Base-by-base conservation (phyloP, 2,888 invertebrate species). In the Sepiola atlantica region DNA sequence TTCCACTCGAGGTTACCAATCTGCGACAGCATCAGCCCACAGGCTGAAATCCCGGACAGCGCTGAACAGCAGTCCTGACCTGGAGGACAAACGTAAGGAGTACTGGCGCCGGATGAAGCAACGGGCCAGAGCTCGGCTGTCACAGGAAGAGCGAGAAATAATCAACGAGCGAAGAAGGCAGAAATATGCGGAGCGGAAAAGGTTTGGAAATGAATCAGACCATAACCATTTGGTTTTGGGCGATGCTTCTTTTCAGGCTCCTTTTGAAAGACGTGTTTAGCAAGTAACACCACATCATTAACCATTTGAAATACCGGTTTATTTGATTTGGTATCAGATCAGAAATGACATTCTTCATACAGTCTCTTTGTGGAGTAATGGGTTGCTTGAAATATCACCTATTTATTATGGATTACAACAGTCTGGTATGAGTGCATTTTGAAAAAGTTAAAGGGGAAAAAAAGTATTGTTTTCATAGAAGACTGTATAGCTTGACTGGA, bases 21-120 rank as follows among this genome's bases (percentile, higher is more conserved):
- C 77, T n/a, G 24, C 21, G n/a, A 16, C 16, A 32, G 2, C 77
- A 0, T n/a, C 77, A 16, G 77, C n/a, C 16, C n/a, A 77, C 77
- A 77, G n/a, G n/a, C n/a, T 77, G 32, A 77, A 77, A 77, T 77
- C 77, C n/a, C n/a, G n/a, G 32, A 16, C 77, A 77, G 77, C 77
- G 4, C 77, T n/a, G 14, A n/a, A 14, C 4, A n/a, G n/a, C 14
- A n/a, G 18, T n/a, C 18, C n/a, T 77, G 77, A 77, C 18, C 32
- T 77, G n/a, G 77, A 77, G n/a, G 77, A 77, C n/a, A 77, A 77
- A 77, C 77, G 77, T 18, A 77, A 77, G 16, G 77, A 77, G 77
- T 77, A 77, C 21, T 77, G 77, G 77, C 77, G 77, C 32, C 77
- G 77, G 77, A 77, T 77, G 77, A 77, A 77, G 77, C 77, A 77